Percentiles rank a stretch among this genome's conserved stretches.
Evolutionary conservation across 2,113 vertebrate genomes (phyloP).

Genomic region (Tenrec ecaudatus): DNA sequence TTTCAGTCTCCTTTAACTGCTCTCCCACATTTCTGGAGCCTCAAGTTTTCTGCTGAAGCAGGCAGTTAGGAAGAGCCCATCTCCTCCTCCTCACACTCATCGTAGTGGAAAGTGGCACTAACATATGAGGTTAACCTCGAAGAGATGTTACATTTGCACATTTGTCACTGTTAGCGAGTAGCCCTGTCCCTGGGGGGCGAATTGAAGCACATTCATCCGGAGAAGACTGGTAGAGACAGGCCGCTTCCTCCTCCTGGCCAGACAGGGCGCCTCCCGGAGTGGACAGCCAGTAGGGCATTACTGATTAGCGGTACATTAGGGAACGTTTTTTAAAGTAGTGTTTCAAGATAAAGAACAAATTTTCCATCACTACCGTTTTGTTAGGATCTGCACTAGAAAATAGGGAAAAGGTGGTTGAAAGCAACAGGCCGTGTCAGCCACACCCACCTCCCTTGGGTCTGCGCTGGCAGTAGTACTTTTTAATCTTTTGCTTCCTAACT

Average conservation of each 20-base stretch:
- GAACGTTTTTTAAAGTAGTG: constrained; percentile 31
- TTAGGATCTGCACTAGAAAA: constrained; percentile 48
- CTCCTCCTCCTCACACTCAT: not conserved
- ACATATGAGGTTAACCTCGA: not conserved
- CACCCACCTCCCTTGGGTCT: not conserved
- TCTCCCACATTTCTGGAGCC: constrained; percentile 24
- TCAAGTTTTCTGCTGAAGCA: not conserved
- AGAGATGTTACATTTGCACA: not conserved
- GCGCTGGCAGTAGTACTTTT: not conserved
- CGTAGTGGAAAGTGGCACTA: not conserved
- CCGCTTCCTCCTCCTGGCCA: constrained; percentile 49
- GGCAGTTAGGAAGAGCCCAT: not conserved
- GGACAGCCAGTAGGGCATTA: not conserved
- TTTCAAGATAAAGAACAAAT: constrained; percentile 52
- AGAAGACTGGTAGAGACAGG: constrained; percentile 67
- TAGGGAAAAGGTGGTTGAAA: constrained; percentile 22
- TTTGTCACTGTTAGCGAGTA: constrained; percentile 40
- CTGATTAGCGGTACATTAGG: not conserved
- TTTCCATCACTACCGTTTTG: constrained; percentile 41
- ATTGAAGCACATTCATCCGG: constrained; percentile 69
- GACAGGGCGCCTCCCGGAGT: not conserved
- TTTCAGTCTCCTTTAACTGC: constrained; percentile 7
- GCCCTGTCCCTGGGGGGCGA: constrained; percentile 38
- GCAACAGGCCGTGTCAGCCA: constrained; percentile 31
- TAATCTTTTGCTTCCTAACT: constrained; percentile 27